phyloP scores from a whole-genome alignment of 2,888 invertebrate species.

The Mythimna loreyi region DNA sequence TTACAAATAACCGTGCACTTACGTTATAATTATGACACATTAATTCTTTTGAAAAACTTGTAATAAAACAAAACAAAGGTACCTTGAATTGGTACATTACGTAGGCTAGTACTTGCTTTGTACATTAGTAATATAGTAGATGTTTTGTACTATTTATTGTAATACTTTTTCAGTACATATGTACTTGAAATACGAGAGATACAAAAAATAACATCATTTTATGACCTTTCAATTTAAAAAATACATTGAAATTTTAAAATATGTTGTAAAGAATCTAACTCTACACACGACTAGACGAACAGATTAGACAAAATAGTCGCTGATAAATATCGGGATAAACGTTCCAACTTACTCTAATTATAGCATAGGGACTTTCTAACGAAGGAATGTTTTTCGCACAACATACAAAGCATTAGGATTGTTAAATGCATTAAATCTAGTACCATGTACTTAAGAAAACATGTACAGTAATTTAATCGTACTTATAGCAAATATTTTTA shows the following conservation, averaged over 20 bases:
- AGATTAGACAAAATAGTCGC: constrained; percentile 58
- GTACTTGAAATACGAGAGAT: constrained; percentile 28
- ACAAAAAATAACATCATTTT: constrained; percentile 52
- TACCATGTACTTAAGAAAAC: constrained; percentile 53
- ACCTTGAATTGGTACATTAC: constrained; percentile 14
- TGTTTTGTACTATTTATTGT: constrained; percentile 48
- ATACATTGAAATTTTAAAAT: constrained; percentile 33
- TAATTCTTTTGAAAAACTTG: constrained; percentile 39
- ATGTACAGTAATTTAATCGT: constrained; percentile 26
- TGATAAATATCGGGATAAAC: constrained; percentile 46
- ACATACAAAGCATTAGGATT: constrained; percentile 62
- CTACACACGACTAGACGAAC: constrained; percentile 65
- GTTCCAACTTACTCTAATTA: constrained; percentile 52
- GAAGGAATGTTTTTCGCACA: constrained; percentile 75
- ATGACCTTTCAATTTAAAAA: constrained; percentile 50
- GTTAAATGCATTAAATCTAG: constrained; percentile 56
- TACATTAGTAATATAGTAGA: constrained; percentile 27
- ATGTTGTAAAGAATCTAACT: constrained; percentile 59
- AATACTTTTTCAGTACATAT: constrained; percentile 25
- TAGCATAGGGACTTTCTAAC: constrained; percentile 55
- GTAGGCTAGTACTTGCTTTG: constrained; percentile 22
- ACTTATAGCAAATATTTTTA: constrained; percentile 28
- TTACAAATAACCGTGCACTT: constrained; percentile 58
- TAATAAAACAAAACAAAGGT: constrained; percentile 13
- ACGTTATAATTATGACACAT: constrained; percentile 60